Evolutionary conservation across 2,888 invertebrate species (phyloP).

Genomic region (Cremastobaeus sp.): DNA sequence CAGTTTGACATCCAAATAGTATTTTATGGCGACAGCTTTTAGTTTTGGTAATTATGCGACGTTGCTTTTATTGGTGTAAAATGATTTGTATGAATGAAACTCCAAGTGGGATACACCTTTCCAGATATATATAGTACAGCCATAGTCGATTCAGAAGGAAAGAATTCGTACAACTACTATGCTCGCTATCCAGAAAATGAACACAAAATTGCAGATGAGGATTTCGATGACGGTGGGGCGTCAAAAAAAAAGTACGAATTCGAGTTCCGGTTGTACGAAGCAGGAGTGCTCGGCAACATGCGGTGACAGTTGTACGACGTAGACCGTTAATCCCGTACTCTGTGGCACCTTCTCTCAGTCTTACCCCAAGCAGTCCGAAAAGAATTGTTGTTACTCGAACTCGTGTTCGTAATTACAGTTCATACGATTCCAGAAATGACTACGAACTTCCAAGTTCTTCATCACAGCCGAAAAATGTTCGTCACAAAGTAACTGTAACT

Average conservation of each 20-base stretch:
- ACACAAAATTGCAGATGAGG: constrained; percentile 37
- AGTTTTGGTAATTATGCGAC: constrained; percentile 52
- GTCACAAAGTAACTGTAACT: constrained; percentile 75
- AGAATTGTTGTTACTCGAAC: constrained; percentile 74
- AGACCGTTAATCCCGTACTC: constrained; percentile 69
- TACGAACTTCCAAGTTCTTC: constrained; percentile 18
- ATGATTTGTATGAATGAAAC: constrained; percentile 39
- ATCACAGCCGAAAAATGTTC: constrained; percentile 53
- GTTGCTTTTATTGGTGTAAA: constrained; percentile 50
- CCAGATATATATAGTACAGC: constrained; percentile 56
- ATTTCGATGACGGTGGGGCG: too few species aligned
- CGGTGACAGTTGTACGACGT: constrained; percentile 73
- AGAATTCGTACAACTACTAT: constrained; percentile 26
- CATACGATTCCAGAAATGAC: constrained; percentile 16
- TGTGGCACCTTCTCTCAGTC: constrained; percentile 27
- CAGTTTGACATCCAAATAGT: constrained; percentile 36
- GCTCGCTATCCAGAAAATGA: constrained; percentile 2
- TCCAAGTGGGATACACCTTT: constrained; percentile 51
- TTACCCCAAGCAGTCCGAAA: constrained; percentile 65
- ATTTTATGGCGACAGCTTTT: constrained; percentile 53
- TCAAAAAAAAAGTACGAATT: constrained; percentile 75
- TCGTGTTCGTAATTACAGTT: constrained; percentile 66
- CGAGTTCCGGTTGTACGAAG: constrained; percentile 74
- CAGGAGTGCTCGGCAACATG: constrained; percentile 70
- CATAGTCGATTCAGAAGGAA: constrained; percentile 21